Evolutionary conservation across 1,140 invertebrate genomes (phyloP).

Genomic region (Aporrectodea caliginosa): DNA sequence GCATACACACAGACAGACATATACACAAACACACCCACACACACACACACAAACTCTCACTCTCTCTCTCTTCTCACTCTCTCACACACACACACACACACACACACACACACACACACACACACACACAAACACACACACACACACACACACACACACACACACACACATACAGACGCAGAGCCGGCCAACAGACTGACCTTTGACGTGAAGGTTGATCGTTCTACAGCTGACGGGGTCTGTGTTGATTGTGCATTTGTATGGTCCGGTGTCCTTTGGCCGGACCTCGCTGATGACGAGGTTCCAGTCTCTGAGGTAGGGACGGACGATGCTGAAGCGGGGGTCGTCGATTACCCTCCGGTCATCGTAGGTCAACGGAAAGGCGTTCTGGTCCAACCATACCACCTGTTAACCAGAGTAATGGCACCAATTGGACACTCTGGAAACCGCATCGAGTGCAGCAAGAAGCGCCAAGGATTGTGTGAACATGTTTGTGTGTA

Average conservation of each 20-base stretch:
- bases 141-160: neutral
- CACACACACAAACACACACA: neutral
- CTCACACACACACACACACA: neutral
- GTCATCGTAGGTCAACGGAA: slow-evolving; percentile 42
- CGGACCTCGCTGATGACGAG: slow-evolving; percentile 37
- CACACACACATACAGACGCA: neutral
- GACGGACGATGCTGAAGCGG: slow-evolving; percentile 46
- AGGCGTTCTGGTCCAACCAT: slow-evolving; percentile 40
- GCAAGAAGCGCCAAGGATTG: too few species aligned
- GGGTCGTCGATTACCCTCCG: slow-evolving; percentile 44
- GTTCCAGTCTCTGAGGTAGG: slow-evolving; percentile 48
- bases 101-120: neutral
- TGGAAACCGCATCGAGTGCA: too few species aligned
- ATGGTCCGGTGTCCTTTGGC: slow-evolving; percentile 41
- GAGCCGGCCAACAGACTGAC: too few species aligned
- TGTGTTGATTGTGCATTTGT: slow-evolving; percentile 49
- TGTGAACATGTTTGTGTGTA: too few species aligned
- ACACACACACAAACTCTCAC: neutral
- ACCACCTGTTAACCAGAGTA: slow-evolving; percentile 44
- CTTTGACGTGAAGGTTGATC: slow-evolving; percentile 48
- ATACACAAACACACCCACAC: neutral
- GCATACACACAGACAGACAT: neutral
- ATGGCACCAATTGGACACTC: too few species aligned
- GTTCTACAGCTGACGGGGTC: slow-evolving; percentile 49
- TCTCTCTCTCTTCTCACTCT: too few species aligned